Evolutionary conservation across 2,113 vertebrate species (phyloP), one percentile per base, ranked within the genome.

Genomic region (Todiramphus saurophagus): DNA sequence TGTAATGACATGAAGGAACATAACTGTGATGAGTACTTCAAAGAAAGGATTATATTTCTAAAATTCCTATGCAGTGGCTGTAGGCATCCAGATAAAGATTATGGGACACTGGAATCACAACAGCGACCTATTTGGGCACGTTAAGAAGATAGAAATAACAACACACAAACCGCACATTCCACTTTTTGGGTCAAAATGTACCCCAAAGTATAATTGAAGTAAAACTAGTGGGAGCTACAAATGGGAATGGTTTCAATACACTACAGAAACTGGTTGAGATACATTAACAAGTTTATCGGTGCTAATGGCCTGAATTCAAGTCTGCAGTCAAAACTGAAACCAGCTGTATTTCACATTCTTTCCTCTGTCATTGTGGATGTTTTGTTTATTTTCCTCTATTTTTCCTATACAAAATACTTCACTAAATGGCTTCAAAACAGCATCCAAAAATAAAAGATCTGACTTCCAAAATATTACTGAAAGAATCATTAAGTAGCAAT

Each of bases 1-100:
- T 79, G 16, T 76, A 81, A 66, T 72, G 59, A 9, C 62, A 90
- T 24, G 50, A 92, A 94, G 53, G 62, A 91, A 55, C n/a, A 82
- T 60, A 76, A 81, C 59, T 87, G n/a, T 25, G 33, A 91, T 72
- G 80, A 81, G 58, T 27, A 76, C 46, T 82, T 94, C 63, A 87
- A 89, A 92, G 68, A 87, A 92, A 92, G n/a, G 58, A 66, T 92
- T 93, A 66, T 79, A 46, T 92, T 74, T 89, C 41, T 73, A 43
- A 66, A 91, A 78, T 70, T 78, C 56, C 55, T 78, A 33, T 76
- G 11, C 44, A 79, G 48, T 44, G 17, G 37, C 62, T 69, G 41
- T 73, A 62, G 53, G 44, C 44, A 91, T 30, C 60, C 8, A 79
- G 58, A 62, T 78, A 82, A 89, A 92, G 30, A 84, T 82, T 91